Base-by-base conservation (phyloP, 2,113 vertebrate genomes). In the Microcebus griseorufus region DNA sequence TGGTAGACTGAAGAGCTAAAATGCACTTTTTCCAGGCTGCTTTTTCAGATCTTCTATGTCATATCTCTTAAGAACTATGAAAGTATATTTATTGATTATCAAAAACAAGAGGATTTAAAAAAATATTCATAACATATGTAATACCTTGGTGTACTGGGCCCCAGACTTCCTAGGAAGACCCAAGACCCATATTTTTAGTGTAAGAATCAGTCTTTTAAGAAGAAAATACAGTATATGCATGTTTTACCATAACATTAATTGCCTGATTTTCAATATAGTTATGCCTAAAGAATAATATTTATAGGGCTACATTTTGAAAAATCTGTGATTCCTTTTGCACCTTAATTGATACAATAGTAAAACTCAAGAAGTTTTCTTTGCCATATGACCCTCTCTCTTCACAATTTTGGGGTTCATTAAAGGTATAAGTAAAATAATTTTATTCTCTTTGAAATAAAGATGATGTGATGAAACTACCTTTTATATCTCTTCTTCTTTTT, bases 291-390 rank as follows among this genome's bases (percentile, higher is more conserved):
- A 18, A 27, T 81, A 87, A 42, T 82, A 51, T 89, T 93, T 93
- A 10, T 87, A 83, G 55, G 90, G 17, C 5, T 18, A 91, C 25
- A 48, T 92, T 90, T 93, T 97, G 84, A 90, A 70, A 81, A 96
- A 81, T 91, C n/a, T 92, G 0, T 90, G 60, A 70, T 88, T 94
- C 11, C 16, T 95, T 0, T 84, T 96, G 2, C 78, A 67, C 90
- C 39, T 84, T 81, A 29, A 90, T 69, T 96, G 22, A 53, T 84
- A 1, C 53, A 94, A 6, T 60, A 79, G 51, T 82, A 96, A 84
- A 96, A 81, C 12, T 93, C 87, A 10, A 58, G 51, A 67, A 39
- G 32, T 91, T 81, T 88, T 90, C 39, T 91, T 96, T 94, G 32
- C 9, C 42, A 69, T 84, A 34, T 91, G n/a, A 78, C 4, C 25